Evolutionary conservation across 2,888 invertebrate genomes (phyloP), one percentile per base, ranked within the genome.

Genomic region (Euzophera pinguis): DNA sequence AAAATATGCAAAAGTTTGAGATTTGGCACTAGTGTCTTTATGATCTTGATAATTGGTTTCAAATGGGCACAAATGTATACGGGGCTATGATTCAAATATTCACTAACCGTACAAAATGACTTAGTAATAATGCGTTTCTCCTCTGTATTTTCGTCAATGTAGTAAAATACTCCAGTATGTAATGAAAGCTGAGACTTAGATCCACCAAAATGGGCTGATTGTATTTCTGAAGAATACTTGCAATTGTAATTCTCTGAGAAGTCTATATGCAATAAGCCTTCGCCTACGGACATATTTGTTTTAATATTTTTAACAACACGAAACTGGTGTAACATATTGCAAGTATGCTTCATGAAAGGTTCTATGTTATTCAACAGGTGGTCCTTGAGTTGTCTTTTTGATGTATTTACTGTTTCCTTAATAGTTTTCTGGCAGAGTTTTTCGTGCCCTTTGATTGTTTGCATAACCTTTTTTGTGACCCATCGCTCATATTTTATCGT

Each of bases 371-470:
- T 32, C 14, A 7, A 35, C 9, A 29, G 22, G 22, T 22, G 22
- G 22, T 22, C 22, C 22, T 22, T 22, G 22, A 22, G 22, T 22
- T 22, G 22, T 22, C 22, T 14, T 38, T 57, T 50, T 16, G 59
- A 52, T 2, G 58, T 58, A 14, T 50, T 50, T 0, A 60, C 58
- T 6, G 47, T 59, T 49, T 63, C 58, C 57, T 63, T 60, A 0
- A 60, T 7, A 52, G 55, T 56, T 57, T 63, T 57, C 47, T 57
- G 53, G 16, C 54, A 57, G 9, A 35, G n/a, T 50, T 55, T 57
- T 45, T 32, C 12, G 5, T 55, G 47, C 14, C 54, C 53, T 53
- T 53, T 58, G 3, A 57, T 52, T 2, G 54, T 7, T 1, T 51
- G 48, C 1, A 41, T 17, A 10, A 58, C 49, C 3, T 51, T 55